Evolutionary conservation across 2,113 vertebrate species (phyloP).

Genomic region (Sitta europaea): DNA sequence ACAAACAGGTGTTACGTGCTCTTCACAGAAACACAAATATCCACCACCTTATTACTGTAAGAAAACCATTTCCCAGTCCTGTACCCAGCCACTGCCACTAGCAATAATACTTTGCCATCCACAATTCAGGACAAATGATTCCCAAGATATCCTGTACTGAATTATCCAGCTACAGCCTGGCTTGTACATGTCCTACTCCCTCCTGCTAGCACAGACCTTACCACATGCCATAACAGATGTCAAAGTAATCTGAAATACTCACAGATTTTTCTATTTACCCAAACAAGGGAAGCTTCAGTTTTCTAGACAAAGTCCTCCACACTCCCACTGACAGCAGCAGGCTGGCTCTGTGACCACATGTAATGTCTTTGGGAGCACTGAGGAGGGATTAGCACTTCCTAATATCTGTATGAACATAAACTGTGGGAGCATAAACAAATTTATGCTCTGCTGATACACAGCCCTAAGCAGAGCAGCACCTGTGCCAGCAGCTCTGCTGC

Average conservation of each 20-base stretch:
- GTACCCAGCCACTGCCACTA: not conserved
- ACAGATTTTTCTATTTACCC: conserved; percentile 14
- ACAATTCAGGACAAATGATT: not conserved
- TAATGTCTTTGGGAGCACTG: not conserved
- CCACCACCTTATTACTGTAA: not conserved
- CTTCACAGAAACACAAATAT: not conserved
- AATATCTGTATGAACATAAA: not conserved
- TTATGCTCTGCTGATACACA: not conserved
- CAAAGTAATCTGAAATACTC: not conserved
- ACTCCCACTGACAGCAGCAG: not conserved
- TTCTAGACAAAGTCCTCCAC: not conserved
- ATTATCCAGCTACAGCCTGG: not conserved
- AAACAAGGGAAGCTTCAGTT: not conserved
- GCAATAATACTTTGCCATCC: not conserved
- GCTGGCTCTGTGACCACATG: not conserved
- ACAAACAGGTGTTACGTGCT: not conserved
- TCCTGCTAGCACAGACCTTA: not conserved
- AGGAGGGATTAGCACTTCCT: not conserved
- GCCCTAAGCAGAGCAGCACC: not conserved
- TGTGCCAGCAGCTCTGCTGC: not conserved
- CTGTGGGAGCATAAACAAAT: not conserved
- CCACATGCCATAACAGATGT: not conserved
- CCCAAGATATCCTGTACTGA: not conserved
- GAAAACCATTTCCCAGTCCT: not conserved
- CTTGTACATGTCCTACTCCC: not conserved